Evolutionary conservation across 2,888 invertebrate species (phyloP).

Genomic region (Barypeithes pellucidus): DNA sequence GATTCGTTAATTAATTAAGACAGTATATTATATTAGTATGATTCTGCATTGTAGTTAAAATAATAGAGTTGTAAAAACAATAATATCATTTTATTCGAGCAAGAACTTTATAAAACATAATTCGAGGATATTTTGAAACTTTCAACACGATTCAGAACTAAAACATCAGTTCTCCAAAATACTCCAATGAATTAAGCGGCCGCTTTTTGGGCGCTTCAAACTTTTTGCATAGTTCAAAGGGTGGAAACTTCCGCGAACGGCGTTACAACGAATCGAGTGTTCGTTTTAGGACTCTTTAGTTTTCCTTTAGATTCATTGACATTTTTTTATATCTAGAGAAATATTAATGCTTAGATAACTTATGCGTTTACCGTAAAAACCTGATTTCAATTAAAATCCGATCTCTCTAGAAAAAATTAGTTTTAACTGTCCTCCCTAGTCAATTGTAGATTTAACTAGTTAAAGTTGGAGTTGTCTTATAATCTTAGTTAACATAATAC

Average conservation of each 20-base stretch:
- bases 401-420: no score
- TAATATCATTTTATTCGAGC: not conserved
- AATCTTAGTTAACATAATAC: no score
- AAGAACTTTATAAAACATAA: slow-evolving; percentile 13
- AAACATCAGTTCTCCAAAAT: slow-evolving; percentile 20
- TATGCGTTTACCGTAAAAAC: no score
- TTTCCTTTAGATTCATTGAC: not conserved
- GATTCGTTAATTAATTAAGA: no score
- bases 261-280: slow-evolving; percentile 2
- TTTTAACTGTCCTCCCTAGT: no score
- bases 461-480: no score
- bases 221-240: slow-evolving; percentile 15
- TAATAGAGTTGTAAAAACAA: no score
- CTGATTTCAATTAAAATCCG: no score
- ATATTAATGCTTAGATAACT: no score
- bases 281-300: not conserved
- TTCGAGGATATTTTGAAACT: slow-evolving; percentile 22
- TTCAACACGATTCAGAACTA: slow-evolving; percentile 10
- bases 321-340: not conserved
- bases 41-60: no score
- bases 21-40: no score
- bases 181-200: slow-evolving; percentile 14
- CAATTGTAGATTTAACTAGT: no score
- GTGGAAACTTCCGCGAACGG: not conserved
- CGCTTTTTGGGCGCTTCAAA: slow-evolving; percentile 5